Evolutionary conservation across 2,888 invertebrate species (phyloP), one percentile per base, ranked within the genome.

Genomic region (Chaetoderma sp.): DNA sequence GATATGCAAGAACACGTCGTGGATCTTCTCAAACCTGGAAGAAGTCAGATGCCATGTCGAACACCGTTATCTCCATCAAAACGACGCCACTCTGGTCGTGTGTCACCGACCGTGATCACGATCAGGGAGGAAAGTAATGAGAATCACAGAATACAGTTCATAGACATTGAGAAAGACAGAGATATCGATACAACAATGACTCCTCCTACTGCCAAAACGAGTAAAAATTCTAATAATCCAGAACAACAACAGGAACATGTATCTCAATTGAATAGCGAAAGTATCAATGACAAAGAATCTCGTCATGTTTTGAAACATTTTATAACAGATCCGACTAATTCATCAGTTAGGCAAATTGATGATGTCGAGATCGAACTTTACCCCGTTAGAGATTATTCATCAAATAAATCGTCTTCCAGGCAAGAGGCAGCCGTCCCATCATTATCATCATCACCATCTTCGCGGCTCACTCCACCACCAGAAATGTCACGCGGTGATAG

Each of bases 1-100:
- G 77, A 77, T 56, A 73, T 70, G 21, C 82, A 82, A 60, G 72
- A 76, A 28, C 65, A 75, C 39, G 67, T 81, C 5, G 81, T 82
- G 2, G 66, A 72, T 16, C 56, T 64, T 55, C 67, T 77, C 10
- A 71, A 67, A 61, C 63, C 69, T 16, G 62, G n/a, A n/a, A n/a
- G n/a, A n/a, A n/a, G n/a, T n/a, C n/a, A n/a, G n/a, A n/a, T n/a
- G n/a, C n/a, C n/a, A n/a, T n/a, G n/a, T n/a, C n/a, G n/a, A n/a
- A n/a, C n/a, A n/a, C n/a, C n/a, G n/a, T n/a, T n/a, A n/a, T n/a
- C n/a, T n/a, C n/a, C n/a, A n/a, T n/a, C n/a, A n/a, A n/a, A n/a
- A n/a, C n/a, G n/a, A n/a, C n/a, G n/a, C n/a, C n/a, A n/a, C n/a
- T n/a, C n/a, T n/a, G n/a, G n/a, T n/a, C n/a, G n/a, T n/a, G 47